Base-by-base conservation (phyloP, 2,113 vertebrate species). In the Atlantisia rogersi region DNA sequence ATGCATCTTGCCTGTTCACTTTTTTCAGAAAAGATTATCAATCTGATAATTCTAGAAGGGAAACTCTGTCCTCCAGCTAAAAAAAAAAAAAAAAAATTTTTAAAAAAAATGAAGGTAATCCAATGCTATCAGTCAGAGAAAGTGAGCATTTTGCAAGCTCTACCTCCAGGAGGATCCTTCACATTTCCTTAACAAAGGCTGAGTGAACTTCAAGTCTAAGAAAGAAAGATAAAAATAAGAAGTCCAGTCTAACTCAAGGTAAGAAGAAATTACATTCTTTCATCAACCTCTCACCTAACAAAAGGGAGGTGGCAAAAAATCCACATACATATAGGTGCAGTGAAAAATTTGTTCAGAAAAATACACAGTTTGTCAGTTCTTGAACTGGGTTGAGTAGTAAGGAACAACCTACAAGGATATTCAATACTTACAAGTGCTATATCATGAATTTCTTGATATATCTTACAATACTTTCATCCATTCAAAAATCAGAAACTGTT, bases 1-100 rank as follows among this genome's bases (percentile, higher is more conserved):
- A 86, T 80, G 4, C 4, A 2, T 50, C 75, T 64, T 48, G 37
- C 39, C 26, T 40, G 12, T 42, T 91, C 40, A 29, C 22, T 78
- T 91, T 94, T 95, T 95, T 89, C 48, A 22, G 37, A 75, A 18
- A 21, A 94, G 26, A 75, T 48, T 35, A 91, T 86, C 83, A 68
- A 1, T 60, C n/a, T 73, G 26, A 70, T 84, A 92, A 76, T 86
- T 58, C 81, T 90, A 76, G 69, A 96, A 87, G 13, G 37, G 37
- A 84, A 94, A 62, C 3, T 26, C 10, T 62, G 24, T 76, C 70
- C 28, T 90, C 74, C 44, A 95, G 62, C 11, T 60, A 69, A 53
- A 82, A 46, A 39, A 73, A 63, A 71, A 22, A 46, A 18, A 9
- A 82, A 46, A n/a, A n/a, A n/a, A n/a, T n/a, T n/a, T n/a, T 16